A percentile compares a stretch with the other conserved stretches of the same genome.
Evolutionary conservation across 2,797 vertebrate species (phyloP).

Genomic region (Enteromius treurensis): DNA sequence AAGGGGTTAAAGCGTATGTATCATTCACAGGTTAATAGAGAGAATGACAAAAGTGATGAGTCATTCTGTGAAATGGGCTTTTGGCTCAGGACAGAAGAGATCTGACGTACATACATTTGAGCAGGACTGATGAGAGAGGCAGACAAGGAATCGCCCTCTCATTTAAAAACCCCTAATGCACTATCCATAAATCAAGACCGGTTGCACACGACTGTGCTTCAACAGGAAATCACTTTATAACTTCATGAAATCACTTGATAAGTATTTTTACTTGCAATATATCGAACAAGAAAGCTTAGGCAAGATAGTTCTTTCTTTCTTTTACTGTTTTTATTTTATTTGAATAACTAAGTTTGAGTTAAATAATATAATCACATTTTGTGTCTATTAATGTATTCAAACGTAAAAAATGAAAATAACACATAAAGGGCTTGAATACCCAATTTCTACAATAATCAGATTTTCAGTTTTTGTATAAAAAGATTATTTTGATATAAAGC

Average conservation of each 20-base stretch:
- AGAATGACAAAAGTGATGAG: conserved; percentile 62
- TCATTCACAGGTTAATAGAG: conserved; percentile 71
- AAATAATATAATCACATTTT: background rate
- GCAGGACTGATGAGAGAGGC: conserved; percentile 29
- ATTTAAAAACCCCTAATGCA: conserved; percentile 28
- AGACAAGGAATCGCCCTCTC: conserved; percentile 21
- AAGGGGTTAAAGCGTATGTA: conserved; percentile 71
- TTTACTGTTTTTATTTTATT: background rate
- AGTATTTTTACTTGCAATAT: background rate
- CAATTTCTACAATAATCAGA: background rate
- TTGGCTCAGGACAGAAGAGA: conserved; percentile 34
- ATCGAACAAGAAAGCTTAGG: background rate
- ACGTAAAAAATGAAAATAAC: no score
- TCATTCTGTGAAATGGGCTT: conserved; percentile 57
- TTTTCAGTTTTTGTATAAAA: background rate
- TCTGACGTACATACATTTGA: conserved; percentile 40
- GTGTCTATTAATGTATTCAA: background rate
- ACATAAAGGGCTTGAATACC: background rate
- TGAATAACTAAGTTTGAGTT: background rate
- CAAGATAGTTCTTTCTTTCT: background rate
- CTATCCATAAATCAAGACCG: conserved; percentile 25
- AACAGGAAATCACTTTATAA: background rate
- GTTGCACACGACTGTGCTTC: background rate
- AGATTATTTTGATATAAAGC: background rate
- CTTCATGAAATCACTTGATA: background rate